A percentile compares a stretch with the other conserved stretches of the same genome.
Conservation (phyloP, 2,888 invertebrate species). For the Lydus trimaculatus region DNA sequence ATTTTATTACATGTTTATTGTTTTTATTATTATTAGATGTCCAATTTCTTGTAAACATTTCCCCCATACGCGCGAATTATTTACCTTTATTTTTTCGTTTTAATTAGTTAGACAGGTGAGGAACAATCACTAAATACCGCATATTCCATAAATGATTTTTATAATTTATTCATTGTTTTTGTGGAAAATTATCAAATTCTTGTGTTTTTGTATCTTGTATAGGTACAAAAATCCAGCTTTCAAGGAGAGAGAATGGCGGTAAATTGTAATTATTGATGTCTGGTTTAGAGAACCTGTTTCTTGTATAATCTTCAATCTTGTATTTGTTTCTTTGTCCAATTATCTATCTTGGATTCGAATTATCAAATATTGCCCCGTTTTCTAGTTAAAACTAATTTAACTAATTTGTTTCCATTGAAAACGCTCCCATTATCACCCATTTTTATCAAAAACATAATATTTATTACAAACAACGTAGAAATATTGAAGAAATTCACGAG, state of each 20-base stretch:
- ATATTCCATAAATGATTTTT: too few relatives aligned
- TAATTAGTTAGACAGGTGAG: background rate
- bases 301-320: background rate
- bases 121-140: background rate
- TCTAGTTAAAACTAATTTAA: background rate
- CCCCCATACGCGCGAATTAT: too few relatives aligned
- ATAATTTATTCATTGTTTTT: background rate
- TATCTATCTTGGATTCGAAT: background rate
- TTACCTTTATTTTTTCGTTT: too few relatives aligned
- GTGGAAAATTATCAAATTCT: background rate
- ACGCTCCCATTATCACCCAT: background rate
- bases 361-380: background rate
- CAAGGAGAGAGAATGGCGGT: conserved; percentile 7
- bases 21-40: conserved; percentile 31
- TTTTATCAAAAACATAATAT: background rate
- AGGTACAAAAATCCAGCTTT: conserved; percentile 4
- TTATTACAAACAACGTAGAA: too few relatives aligned
- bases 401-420: background rate
- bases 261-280: conserved; percentile 10
- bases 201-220: background rate
- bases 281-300: conserved; percentile 5
- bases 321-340: background rate
- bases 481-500: too few relatives aligned
- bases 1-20: conserved; percentile 51
- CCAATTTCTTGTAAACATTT: background rate